Evolutionary conservation across 2,113 vertebrate species (phyloP).

Genomic region (Felis chaus): DNA sequence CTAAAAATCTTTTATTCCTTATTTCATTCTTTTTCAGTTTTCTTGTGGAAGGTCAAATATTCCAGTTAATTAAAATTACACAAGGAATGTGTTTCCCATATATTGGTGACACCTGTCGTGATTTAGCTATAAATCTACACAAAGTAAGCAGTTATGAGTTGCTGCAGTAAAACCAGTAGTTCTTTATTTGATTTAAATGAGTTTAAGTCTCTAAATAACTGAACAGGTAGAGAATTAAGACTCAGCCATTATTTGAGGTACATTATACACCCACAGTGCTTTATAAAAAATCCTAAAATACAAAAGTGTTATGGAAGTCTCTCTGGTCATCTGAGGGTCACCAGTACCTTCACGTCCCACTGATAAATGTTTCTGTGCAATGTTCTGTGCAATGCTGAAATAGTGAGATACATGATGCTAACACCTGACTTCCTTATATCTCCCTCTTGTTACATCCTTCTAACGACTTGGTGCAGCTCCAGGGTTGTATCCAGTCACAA

Average conservation of each 20-base stretch:
- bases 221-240: not conserved
- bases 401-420: not conserved
- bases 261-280: not conserved
- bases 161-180: not conserved
- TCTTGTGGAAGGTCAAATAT: not conserved
- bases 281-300: not conserved
- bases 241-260: not conserved
- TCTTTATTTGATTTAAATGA: constrained; percentile 5
- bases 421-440: not conserved
- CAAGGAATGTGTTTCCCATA: not conserved
- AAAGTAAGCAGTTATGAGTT: constrained; percentile 13
- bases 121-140: not conserved
- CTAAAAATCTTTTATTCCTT: not conserved
- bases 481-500: not conserved
- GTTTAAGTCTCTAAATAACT: constrained; percentile 1
- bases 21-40: not conserved
- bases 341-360: not conserved
- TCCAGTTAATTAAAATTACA: constrained; percentile 27
- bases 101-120: not conserved
- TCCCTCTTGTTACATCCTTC: not conserved
- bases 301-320: not conserved
- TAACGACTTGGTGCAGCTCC: not conserved
- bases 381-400: not conserved
- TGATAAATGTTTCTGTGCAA: not conserved
- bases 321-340: not conserved